Conservation (phyloP, 2,888 invertebrate species). For the Rutpela maculata region DNA sequence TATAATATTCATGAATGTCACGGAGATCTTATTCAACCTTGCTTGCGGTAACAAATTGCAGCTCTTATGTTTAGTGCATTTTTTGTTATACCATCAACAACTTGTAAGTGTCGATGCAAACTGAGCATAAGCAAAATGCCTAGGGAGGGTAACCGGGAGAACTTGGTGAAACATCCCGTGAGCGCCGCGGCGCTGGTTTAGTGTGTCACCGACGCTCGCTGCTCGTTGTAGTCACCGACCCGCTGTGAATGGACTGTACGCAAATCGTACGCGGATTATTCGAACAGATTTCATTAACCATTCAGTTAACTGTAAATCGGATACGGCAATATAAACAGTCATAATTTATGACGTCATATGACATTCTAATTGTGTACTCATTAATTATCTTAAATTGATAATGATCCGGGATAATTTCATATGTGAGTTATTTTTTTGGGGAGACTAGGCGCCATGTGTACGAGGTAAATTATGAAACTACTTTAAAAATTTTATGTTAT, state of each 20-base stretch:
- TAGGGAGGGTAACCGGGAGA: conserved; percentile 64
- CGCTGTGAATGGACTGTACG: conserved; percentile 26
- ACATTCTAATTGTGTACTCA: not conserved
- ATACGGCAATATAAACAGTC: not conserved
- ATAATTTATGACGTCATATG: conserved; percentile 2
- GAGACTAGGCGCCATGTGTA: not conserved
- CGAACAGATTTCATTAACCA: conserved; percentile 14
- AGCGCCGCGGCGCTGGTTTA: conserved; percentile 62
- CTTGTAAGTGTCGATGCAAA: conserved; percentile 45
- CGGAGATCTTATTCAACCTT: not conserved
- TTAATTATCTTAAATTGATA: not conserved
- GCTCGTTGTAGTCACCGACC: conserved; percentile 18
- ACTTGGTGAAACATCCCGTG: conserved; percentile 60
- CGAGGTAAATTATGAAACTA: conserved; percentile 2
- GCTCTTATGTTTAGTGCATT: conserved; percentile 3
- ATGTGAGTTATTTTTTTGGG: not conserved
- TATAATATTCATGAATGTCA: conserved; percentile 7
- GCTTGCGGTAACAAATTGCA: not conserved
- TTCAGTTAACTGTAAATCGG: conserved; percentile 8
- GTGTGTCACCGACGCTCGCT: conserved; percentile 58
- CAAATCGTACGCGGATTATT: conserved; percentile 17
- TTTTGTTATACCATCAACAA: conserved; percentile 41
- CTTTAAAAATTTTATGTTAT: not conserved
- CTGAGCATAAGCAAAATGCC: conserved; percentile 64
- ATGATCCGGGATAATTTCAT: not conserved